Base-by-base conservation (phyloP, 2,888 invertebrate species). In the Drosophila colorata region DNA sequence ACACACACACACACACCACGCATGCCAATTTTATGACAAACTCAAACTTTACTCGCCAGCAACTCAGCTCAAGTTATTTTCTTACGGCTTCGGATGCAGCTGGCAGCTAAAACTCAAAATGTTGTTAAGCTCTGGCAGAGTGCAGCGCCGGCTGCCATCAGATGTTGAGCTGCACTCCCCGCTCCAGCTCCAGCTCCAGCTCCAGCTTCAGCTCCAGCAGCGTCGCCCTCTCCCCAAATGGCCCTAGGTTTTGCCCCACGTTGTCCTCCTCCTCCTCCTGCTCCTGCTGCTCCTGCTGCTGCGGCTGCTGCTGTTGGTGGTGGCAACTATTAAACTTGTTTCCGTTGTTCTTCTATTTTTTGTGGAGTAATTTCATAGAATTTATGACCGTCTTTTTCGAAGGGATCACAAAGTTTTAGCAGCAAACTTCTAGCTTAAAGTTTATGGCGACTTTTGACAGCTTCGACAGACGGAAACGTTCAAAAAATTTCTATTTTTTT, bases 301-400 rank as follows among this genome's bases (percentile, higher is more conserved):
- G 25, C 35, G 40, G 60, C 23, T 44, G 55, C 55, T 52, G 41
- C 53, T 56, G 28, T 5, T 8, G 28, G 6, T 28, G 74, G 65
- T 85, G 85, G 85, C 74, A 83, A 86, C 81, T 83, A 81, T 86
- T 81, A 86, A 81, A 81, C 81, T 81, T 81, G 81, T 83, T 81
- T 80, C 87, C 84, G 66, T 59, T 74, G 76, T 66, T 59, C 73
- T 73, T 63, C 60, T 61, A 70, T 70, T 78, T 60, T 68, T 69
- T 58, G 57, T 51, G 44, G 51, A 66, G 82, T 69, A 74, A 88
- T 88, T 86, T 88, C 70, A 82, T 80, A 80, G 83, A 85, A 88
- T 88, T 85, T 85, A 88, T 85, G 83, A 74, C 74, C 72, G 74
- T 74, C 86, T 87, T 73, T 74, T 77, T 70, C 51, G 78, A 49